Percentiles rank a stretch among this genome's conserved stretches.
phyloP scores from a whole-genome alignment of 2,797 vertebrate genomes.

The Ibycter americanus region DNA sequence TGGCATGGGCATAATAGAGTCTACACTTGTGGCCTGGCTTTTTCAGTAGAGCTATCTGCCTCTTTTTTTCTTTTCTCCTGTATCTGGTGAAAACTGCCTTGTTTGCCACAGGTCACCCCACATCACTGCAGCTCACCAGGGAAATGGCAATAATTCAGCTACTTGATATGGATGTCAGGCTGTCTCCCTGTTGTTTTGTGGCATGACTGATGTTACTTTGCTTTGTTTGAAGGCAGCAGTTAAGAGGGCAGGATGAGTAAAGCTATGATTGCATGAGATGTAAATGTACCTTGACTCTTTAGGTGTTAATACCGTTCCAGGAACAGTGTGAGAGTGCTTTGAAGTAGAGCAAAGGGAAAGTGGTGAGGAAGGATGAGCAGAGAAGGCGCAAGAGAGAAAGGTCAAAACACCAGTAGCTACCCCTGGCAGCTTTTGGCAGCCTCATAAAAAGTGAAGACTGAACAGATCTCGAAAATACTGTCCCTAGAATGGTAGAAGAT shows the following conservation, averaged over 20 bases:
- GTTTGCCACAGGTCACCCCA: neutral
- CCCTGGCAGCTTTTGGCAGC: neutral
- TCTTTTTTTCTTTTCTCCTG: fast-evolving
- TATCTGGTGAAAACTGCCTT: neutral
- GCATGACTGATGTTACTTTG: neutral
- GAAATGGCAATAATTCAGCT: neutral
- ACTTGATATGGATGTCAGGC: fast-evolving
- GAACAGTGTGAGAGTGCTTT: neutral
- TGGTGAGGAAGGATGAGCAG: neutral
- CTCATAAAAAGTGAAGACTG: neutral
- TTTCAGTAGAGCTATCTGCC: neutral
- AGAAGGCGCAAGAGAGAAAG: neutral
- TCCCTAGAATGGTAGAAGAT: neutral
- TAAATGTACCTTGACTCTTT: neutral
- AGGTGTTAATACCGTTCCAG: neutral
- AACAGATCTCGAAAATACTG: neutral
- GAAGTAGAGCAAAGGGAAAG: neutral
- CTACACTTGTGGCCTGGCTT: neutral
- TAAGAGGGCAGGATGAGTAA: neutral
- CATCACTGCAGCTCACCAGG: neutral
- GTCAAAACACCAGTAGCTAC: neutral
- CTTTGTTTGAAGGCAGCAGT: neutral
- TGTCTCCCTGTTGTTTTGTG: neutral
- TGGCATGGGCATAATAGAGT: neutral
- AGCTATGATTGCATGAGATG: neutral